Percentiles rank a stretch among this genome's conserved stretches.
Conservation (phyloP, 2,888 invertebrate species). For the Drosophila helvetica region DNA sequence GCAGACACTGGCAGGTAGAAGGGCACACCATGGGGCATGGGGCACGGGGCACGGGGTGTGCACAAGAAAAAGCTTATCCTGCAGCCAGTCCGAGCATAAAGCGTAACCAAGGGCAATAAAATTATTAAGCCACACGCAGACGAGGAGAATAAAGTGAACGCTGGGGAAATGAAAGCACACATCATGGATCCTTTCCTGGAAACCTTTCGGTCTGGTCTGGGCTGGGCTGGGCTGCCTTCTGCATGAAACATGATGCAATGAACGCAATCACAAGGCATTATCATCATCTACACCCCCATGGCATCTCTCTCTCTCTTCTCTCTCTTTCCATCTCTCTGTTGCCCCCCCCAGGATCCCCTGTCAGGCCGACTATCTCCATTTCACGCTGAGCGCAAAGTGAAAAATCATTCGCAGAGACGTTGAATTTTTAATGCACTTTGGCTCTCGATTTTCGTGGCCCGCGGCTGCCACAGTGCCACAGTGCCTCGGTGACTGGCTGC, state of each 20-base stretch:
- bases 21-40: background rate
- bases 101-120: constrained; percentile 61
- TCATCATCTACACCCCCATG: constrained; percentile 13
- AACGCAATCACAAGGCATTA: constrained; percentile 47
- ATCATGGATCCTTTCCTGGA: constrained; percentile 4
- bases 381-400: constrained; percentile 31
- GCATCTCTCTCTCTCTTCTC: constrained; percentile 16
- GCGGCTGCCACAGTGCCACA: background rate
- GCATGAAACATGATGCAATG: constrained; percentile 63
- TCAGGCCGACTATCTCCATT: background rate
- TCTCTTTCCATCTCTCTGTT: background rate
- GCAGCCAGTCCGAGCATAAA: constrained; percentile 26
- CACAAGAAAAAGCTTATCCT: background rate
- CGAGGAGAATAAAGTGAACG: constrained; percentile 62
- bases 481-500: constrained; percentile 16
- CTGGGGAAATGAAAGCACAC: constrained; percentile 58
- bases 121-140: constrained; percentile 57
- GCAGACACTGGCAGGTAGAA: background rate
- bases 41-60: background rate
- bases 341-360: background rate
- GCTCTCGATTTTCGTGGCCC: constrained; percentile 50
- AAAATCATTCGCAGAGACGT: constrained; percentile 47
- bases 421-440: constrained; percentile 71
- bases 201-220: background rate
- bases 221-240: constrained; percentile 18